A percentile compares a stretch with the other conserved stretches of the same genome.
These are phyloP conservation scores for Xenentodon cancila DNA, from an alignment of 2,797 vertebrate genomes.

Conservation along the genomic window DNA sequence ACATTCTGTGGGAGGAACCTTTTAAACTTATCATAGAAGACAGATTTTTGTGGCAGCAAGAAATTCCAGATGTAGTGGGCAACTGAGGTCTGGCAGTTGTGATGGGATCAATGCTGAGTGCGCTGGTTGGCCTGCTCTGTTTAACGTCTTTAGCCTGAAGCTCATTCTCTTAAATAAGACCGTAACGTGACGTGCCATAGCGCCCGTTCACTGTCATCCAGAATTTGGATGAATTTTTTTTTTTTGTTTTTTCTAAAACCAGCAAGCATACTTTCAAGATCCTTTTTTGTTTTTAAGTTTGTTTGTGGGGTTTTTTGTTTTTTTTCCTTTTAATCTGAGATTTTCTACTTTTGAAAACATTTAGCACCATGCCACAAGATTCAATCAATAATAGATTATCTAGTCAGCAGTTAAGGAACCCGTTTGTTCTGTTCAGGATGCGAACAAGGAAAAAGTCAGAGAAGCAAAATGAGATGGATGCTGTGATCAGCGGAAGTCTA, in stretches of 20 bases:
- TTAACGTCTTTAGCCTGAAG: slow-evolving; percentile 26
- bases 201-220: background rate
- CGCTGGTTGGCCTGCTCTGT: background rate
- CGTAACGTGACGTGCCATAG: background rate
- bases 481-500: background rate
- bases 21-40: slow-evolving; percentile 50
- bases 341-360: background rate
- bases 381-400: background rate
- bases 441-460: background rate
- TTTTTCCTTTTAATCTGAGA: background rate
- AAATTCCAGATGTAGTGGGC: background rate
- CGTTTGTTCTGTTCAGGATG: background rate
- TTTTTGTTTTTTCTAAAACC: slow-evolving; percentile 1
- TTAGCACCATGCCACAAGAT: background rate
- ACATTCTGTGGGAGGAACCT: slow-evolving; percentile 43
- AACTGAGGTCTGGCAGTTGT: slow-evolving; percentile 1
- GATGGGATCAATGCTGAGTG: slow-evolving; percentile 26
- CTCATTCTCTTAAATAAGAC: slow-evolving; percentile 15
- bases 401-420: too few species aligned
- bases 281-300: too few species aligned
- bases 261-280: background rate
- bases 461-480: background rate
- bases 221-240: background rate
- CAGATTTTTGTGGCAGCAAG: background rate
- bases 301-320: background rate